Evolutionary conservation across 2,113 vertebrate genomes (phyloP).

Genomic region (Setophaga kirtlandii): DNA sequence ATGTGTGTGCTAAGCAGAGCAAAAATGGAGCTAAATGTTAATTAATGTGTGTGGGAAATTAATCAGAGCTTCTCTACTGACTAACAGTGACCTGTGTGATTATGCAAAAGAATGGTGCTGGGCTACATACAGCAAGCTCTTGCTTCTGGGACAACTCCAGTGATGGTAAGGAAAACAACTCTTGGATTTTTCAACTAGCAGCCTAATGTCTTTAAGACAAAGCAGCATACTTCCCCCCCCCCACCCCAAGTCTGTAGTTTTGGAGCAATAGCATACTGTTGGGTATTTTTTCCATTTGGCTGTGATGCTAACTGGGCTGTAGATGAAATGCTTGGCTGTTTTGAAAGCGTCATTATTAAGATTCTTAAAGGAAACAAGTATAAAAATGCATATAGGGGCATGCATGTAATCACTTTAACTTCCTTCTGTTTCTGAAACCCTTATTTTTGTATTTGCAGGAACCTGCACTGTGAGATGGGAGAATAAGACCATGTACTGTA

Average conservation of each 20-base stretch:
- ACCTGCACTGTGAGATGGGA: constrained; percentile 93
- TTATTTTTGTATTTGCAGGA: constrained; percentile 70
- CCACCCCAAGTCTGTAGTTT: not conserved
- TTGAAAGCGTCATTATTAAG: not conserved
- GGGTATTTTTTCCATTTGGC: not conserved
- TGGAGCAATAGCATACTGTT: not conserved
- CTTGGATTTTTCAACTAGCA: not conserved
- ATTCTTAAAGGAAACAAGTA: not conserved
- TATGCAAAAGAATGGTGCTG: constrained; percentile 97
- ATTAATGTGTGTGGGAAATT: not conserved
- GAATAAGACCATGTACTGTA: constrained; percentile 94
- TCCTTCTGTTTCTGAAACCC: not conserved
- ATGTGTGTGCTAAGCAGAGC: not conserved
- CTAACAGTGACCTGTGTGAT: constrained; percentile 90
- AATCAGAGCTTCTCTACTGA: not conserved
- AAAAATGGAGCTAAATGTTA: not conserved
- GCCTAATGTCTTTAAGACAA: not conserved
- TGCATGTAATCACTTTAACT: not conserved
- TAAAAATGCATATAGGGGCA: not conserved
- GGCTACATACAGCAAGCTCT: constrained; percentile 89
- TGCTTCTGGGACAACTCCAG: constrained; percentile 96
- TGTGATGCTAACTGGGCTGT: not conserved
- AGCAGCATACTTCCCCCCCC: not conserved
- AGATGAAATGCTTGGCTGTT: not conserved
- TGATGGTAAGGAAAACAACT: constrained; percentile 82